phyloP scores from a whole-genome alignment of 2,888 invertebrate species.

The Anthoptus insignis region DNA sequence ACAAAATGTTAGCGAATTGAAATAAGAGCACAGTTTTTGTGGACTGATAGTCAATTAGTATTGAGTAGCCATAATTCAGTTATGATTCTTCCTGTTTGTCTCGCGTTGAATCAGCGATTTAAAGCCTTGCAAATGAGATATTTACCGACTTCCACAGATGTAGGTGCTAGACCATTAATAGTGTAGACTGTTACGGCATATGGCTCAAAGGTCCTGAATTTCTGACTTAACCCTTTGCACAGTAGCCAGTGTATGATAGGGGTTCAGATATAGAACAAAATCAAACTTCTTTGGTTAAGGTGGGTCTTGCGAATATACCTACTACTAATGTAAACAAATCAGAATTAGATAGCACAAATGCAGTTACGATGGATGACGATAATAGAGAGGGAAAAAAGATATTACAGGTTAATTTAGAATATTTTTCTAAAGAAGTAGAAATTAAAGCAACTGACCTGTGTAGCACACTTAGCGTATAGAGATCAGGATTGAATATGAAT shows the following conservation, averaged over 20 bases:
- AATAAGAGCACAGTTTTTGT: slow-evolving; percentile 17
- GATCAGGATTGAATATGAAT: slow-evolving; percentile 12
- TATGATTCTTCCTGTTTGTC: slow-evolving; percentile 18
- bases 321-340: background rate
- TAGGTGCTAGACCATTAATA: slow-evolving; percentile 22
- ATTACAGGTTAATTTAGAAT: slow-evolving; percentile 4
- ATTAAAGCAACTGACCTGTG: slow-evolving; percentile 8
- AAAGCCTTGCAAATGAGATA: slow-evolving; percentile 19
- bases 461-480: slow-evolving; percentile 13
- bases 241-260: background rate
- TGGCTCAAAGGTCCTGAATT: slow-evolving; percentile 1
- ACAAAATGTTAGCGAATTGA: slow-evolving; percentile 15
- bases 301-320: background rate
- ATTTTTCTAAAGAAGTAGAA: slow-evolving; percentile 20
- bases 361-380: background rate
- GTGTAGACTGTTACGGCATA: background rate
- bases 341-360: background rate
- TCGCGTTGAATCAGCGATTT: slow-evolving; percentile 27
- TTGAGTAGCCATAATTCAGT: slow-evolving; percentile 27
- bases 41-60: slow-evolving; percentile 35
- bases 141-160: slow-evolving; percentile 29
- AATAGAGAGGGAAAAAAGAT: background rate
- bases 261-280: background rate
- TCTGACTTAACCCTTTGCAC: background rate
- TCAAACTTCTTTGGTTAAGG: slow-evolving; percentile 7